phyloP scores from a whole-genome alignment of 2,888 invertebrate species.

The Apoderus coryli region DNA sequence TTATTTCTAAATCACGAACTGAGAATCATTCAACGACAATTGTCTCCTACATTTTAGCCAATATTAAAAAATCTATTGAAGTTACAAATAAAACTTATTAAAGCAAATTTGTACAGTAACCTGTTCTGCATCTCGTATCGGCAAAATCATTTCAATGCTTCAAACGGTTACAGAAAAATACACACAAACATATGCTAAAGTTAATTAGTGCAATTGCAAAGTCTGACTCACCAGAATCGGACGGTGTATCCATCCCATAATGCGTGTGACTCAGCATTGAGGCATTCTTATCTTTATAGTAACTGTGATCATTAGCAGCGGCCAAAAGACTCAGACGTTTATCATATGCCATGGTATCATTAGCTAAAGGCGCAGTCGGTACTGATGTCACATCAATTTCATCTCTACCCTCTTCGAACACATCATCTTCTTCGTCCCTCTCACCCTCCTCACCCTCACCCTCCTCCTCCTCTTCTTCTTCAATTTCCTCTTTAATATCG shows the following conservation, averaged over 20 bases:
- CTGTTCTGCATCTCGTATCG: no score
- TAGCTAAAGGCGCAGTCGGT: no score
- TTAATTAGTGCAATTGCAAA: conserved; percentile 6
- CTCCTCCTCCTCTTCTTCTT: conserved; percentile 20
- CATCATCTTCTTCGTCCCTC: conserved; percentile 25
- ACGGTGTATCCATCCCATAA: conserved; percentile 73
- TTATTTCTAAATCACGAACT: no score
- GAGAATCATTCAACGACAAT: no score
- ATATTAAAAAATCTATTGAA: no score
- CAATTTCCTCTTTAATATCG: conserved; percentile 26
- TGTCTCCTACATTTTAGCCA: no score
- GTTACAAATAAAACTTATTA: no score
- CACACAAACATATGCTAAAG: conserved; percentile 1
- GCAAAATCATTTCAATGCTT: no score
- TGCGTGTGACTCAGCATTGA: conserved; percentile 43
- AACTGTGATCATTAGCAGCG: conserved; percentile 47
- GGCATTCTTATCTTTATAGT: conserved; percentile 44
- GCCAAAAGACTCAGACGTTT: conserved; percentile 27
- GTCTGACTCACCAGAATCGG: conserved; percentile 76
- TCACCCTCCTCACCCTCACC: conserved; percentile 29
- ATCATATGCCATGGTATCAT: no score
- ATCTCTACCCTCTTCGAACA: conserved; percentile 16
- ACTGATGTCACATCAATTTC: neutral
- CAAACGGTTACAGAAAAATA: conserved; percentile 1
- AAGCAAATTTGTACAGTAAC: no score